Base-by-base conservation (phyloP, 1,140 invertebrate genomes). In the Littorina saxatilis region DNA sequence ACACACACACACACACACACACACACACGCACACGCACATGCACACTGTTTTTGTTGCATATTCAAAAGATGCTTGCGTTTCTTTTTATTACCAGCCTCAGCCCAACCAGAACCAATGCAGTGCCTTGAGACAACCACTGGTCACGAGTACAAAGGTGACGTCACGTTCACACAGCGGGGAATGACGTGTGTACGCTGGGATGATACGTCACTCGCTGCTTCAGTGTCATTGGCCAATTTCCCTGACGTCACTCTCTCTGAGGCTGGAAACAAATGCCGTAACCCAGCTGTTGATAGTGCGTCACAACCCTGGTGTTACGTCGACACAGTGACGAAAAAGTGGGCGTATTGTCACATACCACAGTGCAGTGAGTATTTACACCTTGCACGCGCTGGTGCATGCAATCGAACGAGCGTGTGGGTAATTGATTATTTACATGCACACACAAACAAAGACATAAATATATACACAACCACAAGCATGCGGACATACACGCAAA, bases 241-340 rank as follows among this genome's bases (percentile, higher is more conserved):
- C 66, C 66, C 66, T 39, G 63, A 68, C 66, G 35, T 5, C 66
- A 68, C 32, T 35, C 66, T 35, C 23, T 68, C 66, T 7, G 35
- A 68, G 13, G 9, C 35, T 20, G 66, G 35, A 32, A 68, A 39
- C 66, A 39, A 27, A 23, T 68, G 66, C 39, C 66, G 66, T 23
- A 68, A 68, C 27, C 66, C 66, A 13, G 2, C 27, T 0, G 66
- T 32, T 5, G 23, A 20, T 20, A 32, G 35, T 35, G 39, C 15
- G 66, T 68, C 66, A 39, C 66, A 35, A 23, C 66, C 66, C 29
- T 68, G 66, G 66, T 68, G 66, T 23, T 68, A 68, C 66, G 66
- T 68, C 32, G 39, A 68, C 66, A 35, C 17, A 15, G 32, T 35
- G 23, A 35, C 15, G 11, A 17, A 20, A 15, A 35, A 13, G 1